phyloP scores from a whole-genome alignment of 2,888 invertebrate species.

The Chymomyza fuscimana region DNA sequence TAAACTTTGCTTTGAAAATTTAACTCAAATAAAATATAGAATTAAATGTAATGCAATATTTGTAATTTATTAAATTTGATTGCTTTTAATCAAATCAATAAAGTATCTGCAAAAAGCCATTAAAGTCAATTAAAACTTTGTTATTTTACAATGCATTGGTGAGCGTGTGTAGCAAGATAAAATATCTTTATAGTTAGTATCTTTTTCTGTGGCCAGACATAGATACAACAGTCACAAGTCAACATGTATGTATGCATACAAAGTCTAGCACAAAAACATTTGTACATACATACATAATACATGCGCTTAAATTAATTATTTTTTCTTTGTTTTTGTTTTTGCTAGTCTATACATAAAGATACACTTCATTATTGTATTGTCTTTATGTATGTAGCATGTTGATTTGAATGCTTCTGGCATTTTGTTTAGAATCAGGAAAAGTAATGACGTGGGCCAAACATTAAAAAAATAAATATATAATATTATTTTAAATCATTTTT shows the following conservation, averaged over 20 bases:
- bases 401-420: constrained; percentile 20
- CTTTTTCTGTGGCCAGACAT: constrained; percentile 13
- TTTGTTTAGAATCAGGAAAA: constrained; percentile 26
- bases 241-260: constrained; percentile 1
- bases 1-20: too few species aligned
- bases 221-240: constrained; percentile 11
- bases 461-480: constrained; percentile 8
- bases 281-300: constrained; percentile 19
- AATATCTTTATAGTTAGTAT: constrained; percentile 9
- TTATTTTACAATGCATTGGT: background rate
- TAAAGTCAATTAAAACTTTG: constrained; percentile 40
- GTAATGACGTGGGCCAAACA: constrained; percentile 45
- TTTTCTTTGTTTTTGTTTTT: constrained; percentile 16
- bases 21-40: too few species aligned
- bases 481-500: background rate
- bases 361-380: constrained; percentile 25
- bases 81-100: constrained; percentile 38
- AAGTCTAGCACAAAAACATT: constrained; percentile 3
- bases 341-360: constrained; percentile 31
- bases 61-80: constrained; percentile 21
- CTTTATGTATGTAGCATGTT: constrained; percentile 4
- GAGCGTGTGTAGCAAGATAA: background rate
- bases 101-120: constrained; percentile 5
- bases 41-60: background rate
- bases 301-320: constrained; percentile 32